A percentile compares a stretch with the other conserved stretches of the same genome.
phyloP scores from a whole-genome alignment of 35 echinoderm and acorn worm species.

The Eucidaris tribuloides region DNA sequence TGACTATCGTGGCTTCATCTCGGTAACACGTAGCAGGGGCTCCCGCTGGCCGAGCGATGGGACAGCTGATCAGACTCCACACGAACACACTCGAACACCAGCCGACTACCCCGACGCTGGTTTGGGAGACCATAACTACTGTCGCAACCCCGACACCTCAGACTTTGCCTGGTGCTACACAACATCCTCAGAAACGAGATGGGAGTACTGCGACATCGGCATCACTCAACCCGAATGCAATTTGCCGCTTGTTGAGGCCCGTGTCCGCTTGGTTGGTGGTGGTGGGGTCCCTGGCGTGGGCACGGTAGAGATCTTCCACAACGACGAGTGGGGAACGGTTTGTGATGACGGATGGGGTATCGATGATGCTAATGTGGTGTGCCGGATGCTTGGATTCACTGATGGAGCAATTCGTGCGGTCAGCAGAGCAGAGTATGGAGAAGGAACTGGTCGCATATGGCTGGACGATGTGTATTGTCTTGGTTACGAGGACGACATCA shows the following conservation, averaged over 20 bases:
- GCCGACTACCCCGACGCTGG: slow-evolving; percentile 41
- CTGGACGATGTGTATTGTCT: neutral
- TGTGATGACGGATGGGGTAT: neutral
- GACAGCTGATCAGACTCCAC: slow-evolving; percentile 42
- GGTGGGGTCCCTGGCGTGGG: neutral
- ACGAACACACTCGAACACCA: slow-evolving; percentile 20
- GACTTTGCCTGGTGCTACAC: slow-evolving; percentile 65
- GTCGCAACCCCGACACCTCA: slow-evolving; percentile 46
- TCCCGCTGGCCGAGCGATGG: slow-evolving; percentile 45
- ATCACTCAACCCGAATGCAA: neutral
- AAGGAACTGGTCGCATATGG: neutral
- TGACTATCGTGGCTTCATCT: slow-evolving; percentile 55
- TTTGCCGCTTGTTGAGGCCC: neutral
- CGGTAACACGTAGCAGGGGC: slow-evolving; percentile 5
- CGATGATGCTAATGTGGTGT: neutral
- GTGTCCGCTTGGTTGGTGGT: neutral
- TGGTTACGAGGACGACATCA: neutral
- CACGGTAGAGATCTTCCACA: neutral
- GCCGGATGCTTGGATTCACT: neutral
- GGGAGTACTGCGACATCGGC: slow-evolving; percentile 70
- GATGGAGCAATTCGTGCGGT: neutral
- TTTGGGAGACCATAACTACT: slow-evolving; percentile 75
- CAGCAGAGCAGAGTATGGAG: neutral
- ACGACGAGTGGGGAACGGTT: slow-evolving; percentile 1
- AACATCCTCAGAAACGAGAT: slow-evolving; percentile 1